Evolutionary conservation across 2,888 invertebrate species (phyloP), one percentile per base, ranked within the genome.

Genomic region (Aquatica leii): DNA sequence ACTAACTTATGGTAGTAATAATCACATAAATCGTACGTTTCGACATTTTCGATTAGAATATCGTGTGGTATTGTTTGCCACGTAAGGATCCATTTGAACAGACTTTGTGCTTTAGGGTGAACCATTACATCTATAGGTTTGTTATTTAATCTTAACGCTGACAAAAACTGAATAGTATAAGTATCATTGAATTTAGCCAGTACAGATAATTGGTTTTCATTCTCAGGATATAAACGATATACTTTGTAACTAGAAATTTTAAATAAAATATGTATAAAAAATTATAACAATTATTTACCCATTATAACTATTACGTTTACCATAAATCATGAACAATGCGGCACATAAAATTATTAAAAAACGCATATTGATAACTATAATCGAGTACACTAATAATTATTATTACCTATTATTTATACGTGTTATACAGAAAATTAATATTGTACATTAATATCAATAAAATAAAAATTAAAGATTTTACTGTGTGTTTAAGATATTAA

Each of bases 41-140:
- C 82, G 0, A 86, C 81, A 74, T 87, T 80, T 2, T 83, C 79
- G 17, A 81, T n/a, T n/a, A n/a, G n/a, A n/a, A n/a, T n/a, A n/a
- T n/a, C n/a, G n/a, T n/a, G n/a, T n/a, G n/a, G n/a, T n/a, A 87
- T 82, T 0, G 75, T 76, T 4, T 79, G 67, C 0, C 74, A 69
- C 0, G 74, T 70, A 18, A 86, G 69, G 0, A 78, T 70, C 1
- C 73, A 72, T 18, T 76, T 68, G 70, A 85, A 84, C 0, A 53
- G 69, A 1, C 68, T 69, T 59, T 81, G 79, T 14, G 77, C 68
- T 18, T 78, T 8, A 17, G n/a, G n/a, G n/a, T n/a, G n/a, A n/a
- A n/a, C n/a, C n/a, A n/a, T n/a, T n/a, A n/a, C n/a, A n/a, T n/a
- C 41, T 8, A 24, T 82, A 46, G 83, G 81, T 0, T 82, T 80